Base-by-base conservation (phyloP, 1,140 invertebrate species). In the Danaus plexippus region DNA sequence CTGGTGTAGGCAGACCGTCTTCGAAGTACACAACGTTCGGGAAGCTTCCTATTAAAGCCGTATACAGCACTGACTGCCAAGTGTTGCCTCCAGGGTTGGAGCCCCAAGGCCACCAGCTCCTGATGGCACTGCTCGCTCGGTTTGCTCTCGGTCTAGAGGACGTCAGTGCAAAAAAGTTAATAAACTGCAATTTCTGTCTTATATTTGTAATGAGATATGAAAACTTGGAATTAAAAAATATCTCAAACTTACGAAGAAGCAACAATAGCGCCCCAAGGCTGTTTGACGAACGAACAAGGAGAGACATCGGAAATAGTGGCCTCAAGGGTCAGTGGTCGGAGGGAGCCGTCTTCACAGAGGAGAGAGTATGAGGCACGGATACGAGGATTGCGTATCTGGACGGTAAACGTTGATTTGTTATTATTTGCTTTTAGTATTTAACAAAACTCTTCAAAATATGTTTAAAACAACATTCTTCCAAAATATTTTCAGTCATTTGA, bases 281-380 rank as follows among this genome's bases (percentile, higher is more conserved):
- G 90, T 42, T 79, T 81, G 1, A 91, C 78, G 89, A 91, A 90
- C 11, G 87, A 63, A 66, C 91, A 92, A 9, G 90, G 89, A 0
- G 80, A 56, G 6, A 68, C 68, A 6, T 66, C 18, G 0, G 22
- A 47, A 9, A 50, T 50, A 10, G 77, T 44, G 0, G 52, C 49
- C 0, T 64, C 59, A 0, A 59, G 47, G 9, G 80, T 77, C 6
- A 91, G 66, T 0, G 81, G 62, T 1, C 69, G 56, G 0, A 89
- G 63, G 1, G 85, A 87, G 6, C 92, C 93, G 77, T 94, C 89
- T n/a, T 90, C 88, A 78, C 94, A 96, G 43, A 95, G 64, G 13
- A 84, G 10, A 0, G 75, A 65, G 61, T 59, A 86, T 8, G 63
- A 66, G 1, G 52, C 54, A 9, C 69, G 61, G 9, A 70, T 58